phyloP scores from a whole-genome alignment of 2,113 vertebrate genomes.

The Albula glossodonta region DNA sequence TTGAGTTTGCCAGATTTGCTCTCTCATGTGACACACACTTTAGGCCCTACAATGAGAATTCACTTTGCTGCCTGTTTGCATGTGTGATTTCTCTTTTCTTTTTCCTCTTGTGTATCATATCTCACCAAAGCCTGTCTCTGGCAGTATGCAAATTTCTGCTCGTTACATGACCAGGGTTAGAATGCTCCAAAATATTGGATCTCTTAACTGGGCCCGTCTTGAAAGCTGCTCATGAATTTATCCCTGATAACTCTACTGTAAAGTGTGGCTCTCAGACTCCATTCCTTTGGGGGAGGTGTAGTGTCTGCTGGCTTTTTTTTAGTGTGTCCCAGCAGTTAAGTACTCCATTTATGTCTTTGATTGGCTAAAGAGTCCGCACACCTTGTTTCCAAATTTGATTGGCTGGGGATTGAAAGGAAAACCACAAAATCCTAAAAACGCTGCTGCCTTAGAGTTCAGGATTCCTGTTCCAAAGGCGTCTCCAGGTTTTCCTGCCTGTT shows the following conservation, averaged over 20 bases:
- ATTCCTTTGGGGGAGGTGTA: no score
- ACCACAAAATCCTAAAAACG: no score
- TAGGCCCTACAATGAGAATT: slow-evolving; percentile 12
- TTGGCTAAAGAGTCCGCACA: no score
- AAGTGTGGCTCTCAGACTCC: background rate
- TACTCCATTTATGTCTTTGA: no score
- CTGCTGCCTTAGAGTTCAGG: no score
- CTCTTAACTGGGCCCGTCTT: slow-evolving; percentile 8
- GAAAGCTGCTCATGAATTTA: background rate
- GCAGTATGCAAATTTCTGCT: slow-evolving; percentile 11
- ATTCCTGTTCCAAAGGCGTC: no score
- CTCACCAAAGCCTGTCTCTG: background rate
- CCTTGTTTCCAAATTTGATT: no score
- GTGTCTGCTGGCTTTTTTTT: no score
- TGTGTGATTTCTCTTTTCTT: slow-evolving; percentile 8
- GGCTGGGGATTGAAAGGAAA: no score
- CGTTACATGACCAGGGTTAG: slow-evolving; percentile 31
- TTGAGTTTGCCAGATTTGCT: background rate
- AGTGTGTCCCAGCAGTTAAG: no score
- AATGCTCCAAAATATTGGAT: slow-evolving; percentile 14
- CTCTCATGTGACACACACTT: slow-evolving; percentile 29
- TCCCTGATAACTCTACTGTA: background rate
- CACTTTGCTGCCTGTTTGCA: slow-evolving; percentile 1
- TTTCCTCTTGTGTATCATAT: slow-evolving; percentile 16
- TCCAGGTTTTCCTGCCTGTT: slow-evolving; percentile 21